Base-by-base conservation (phyloP, 2,113 vertebrate species). In the Phrynocephalus versicolor region DNA sequence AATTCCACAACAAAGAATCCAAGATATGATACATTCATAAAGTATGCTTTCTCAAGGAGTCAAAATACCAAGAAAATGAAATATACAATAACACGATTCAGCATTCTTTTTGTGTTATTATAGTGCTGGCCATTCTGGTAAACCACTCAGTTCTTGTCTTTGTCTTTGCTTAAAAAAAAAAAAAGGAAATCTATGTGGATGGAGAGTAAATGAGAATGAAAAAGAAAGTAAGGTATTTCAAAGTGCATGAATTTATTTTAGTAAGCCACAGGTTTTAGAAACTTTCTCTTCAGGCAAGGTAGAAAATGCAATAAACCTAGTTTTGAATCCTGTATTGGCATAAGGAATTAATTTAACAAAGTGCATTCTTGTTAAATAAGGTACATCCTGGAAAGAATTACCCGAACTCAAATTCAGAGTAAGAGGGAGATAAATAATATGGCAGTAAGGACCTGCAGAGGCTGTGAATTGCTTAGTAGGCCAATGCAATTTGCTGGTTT, bases 141-240 rank as follows among this genome's bases (percentile, higher is more conserved):
- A 51, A n/a, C 10, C 6, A 1, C 15, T 60, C 55, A 60, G 15
- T 78, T 60, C 55, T 37, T n/a, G 3, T 35, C 12, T 1, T 35
- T 84, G 87, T 87, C 84, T 62, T 3, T 37, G 85, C 87, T 87
- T 82, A 2, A 30, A 79, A 33, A 9, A n/a, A 3, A 76, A 79
- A 33, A 9, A n/a, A 3, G 73, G 62, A 14, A n/a, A 6, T 51
- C 45, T 51, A 51, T 2, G 25, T 30, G 2, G 65, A 87, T 33
- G 55, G 85, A 84, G 84, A 78, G 30, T 62, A 0, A 80, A 64
- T 16, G 82, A 57, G 1, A 27, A 73, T 37, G 0, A 74, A 69
- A 27, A 4, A 39, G 8, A 64, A 72, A 35, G 2, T 51, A 51
- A 57, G 33, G 16, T 76, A 55, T 76, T n/a, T 33, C 45, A 57